Conservation (phyloP, 2,888 invertebrate genomes). For the Pyrochroa serraticornis region DNA sequence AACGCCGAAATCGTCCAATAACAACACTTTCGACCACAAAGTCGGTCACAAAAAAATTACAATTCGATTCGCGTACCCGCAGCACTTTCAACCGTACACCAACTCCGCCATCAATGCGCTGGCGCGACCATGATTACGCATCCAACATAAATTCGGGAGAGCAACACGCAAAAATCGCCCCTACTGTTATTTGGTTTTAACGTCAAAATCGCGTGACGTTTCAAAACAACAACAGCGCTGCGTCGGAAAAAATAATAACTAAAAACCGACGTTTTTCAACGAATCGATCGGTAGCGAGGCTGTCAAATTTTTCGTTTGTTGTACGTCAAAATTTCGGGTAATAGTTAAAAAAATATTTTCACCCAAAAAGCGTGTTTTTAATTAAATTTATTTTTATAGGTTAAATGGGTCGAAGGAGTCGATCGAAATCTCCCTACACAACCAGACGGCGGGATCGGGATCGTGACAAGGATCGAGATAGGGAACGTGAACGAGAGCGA, state of each 20-base stretch:
- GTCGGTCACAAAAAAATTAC: constrained; percentile 32
- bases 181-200: constrained; percentile 28
- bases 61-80: constrained; percentile 51
- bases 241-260: constrained; percentile 53
- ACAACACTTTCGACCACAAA: constrained; percentile 19
- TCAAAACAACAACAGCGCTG: constrained; percentile 49
- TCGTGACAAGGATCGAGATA: constrained; percentile 59
- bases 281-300: constrained; percentile 37
- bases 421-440: constrained; percentile 60
- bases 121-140: constrained; percentile 21
- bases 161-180: constrained; percentile 16
- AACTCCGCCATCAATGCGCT: constrained; percentile 28
- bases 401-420: constrained; percentile 63
- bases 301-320: constrained; percentile 37
- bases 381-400: constrained; percentile 20
- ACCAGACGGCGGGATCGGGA: constrained; percentile 60
- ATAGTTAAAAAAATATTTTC: background rate
- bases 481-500: constrained; percentile 60
- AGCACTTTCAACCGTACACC: constrained; percentile 45
- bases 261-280: constrained; percentile 54
- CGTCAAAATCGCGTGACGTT: constrained; percentile 28
- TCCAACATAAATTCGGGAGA: background rate
- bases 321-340: constrained; percentile 10
- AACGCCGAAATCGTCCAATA: constrained; percentile 5
- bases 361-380: constrained; percentile 23